phyloP scores from a whole-genome alignment of 2,797 vertebrate species.

The Eospalax fontanierii region DNA sequence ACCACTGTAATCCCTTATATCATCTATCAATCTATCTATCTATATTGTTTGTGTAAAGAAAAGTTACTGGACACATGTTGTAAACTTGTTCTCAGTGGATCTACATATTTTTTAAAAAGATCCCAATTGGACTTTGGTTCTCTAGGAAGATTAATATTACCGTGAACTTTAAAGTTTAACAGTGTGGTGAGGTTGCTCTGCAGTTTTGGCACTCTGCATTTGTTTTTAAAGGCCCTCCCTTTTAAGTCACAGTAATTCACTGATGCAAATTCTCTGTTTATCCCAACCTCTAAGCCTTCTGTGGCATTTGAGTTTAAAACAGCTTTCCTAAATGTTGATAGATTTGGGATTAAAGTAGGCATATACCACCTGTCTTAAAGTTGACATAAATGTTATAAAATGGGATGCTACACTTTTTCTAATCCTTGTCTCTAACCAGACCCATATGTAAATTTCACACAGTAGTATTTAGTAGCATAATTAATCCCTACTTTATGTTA shows the following conservation, averaged over 20 bases:
- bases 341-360: constrained; percentile 79
- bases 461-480: constrained; percentile 94
- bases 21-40: background rate
- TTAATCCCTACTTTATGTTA: constrained; percentile 94
- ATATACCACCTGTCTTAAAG: constrained; percentile 86
- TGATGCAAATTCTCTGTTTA: constrained; percentile 71
- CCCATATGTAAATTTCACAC: constrained; percentile 94
- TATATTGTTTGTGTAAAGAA: constrained; percentile 56
- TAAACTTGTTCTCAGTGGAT: constrained; percentile 53
- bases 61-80: background rate
- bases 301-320: constrained; percentile 79
- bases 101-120: constrained; percentile 60
- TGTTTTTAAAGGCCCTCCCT: constrained; percentile 59
- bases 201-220: constrained; percentile 50
- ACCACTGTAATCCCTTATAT: background rate
- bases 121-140: constrained; percentile 25
- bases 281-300: constrained; percentile 82
- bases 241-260: constrained; percentile 73
- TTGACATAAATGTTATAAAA: constrained; percentile 88
- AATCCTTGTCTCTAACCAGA: constrained; percentile 91
- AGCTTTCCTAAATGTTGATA: constrained; percentile 86
- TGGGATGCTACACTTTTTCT: constrained; percentile 90
- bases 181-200: constrained; percentile 45
- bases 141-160: constrained; percentile 63
- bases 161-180: constrained; percentile 69